Base-by-base conservation (phyloP, 2,797 vertebrate genomes). In the Knipowitschia caucasica region DNA sequence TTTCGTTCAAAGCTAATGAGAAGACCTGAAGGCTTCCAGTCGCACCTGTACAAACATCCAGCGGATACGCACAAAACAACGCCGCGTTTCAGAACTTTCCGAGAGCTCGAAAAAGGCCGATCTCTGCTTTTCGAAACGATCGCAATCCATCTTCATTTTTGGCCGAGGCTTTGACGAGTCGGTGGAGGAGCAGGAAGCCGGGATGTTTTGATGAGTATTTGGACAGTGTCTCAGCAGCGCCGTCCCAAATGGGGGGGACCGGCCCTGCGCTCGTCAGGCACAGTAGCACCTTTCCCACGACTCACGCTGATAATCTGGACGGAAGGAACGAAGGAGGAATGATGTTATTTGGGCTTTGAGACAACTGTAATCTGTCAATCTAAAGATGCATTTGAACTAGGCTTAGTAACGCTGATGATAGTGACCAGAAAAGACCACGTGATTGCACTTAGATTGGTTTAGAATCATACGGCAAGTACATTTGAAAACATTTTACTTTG, bases 1-100 rank as follows among this genome's bases (percentile, higher is more conserved):
- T 69, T 75, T 71, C 49, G 57, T 62, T 56, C 54, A 63, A 77
- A 63, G 59, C 59, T 63, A 75, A 71, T 58, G 68, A 83, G 60
- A 85, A 72, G 64, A 61, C 57, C 53, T 62, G 53, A 58, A 71
- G 64, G 47, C 60, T 55, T 68, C 29, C 4, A 38, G 47, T 46
- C 61, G n/a, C 80, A 80, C 74, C 78, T 86, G 80, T 73, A 23
- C 77, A 84, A 86, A 84, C 71, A 77, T 64, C 71, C 75, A 78
- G 57, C 62, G 68, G 76, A 83, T 57, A 56, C 53, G 58, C 67
- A 59, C 60, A 56, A 20, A 4, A 5, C 8, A 46, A 9, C 58
- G 11, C 50, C 58, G 27, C 39, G n/a, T n/a, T n/a, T n/a, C 33
- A 11, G 57, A 23, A 49, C 45, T 44, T 49, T 49, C 30, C 30